These are phyloP conservation scores for Plodia interpunctella DNA, from an alignment of 1,140 invertebrate species.

Conservation along the genomic window DNA sequence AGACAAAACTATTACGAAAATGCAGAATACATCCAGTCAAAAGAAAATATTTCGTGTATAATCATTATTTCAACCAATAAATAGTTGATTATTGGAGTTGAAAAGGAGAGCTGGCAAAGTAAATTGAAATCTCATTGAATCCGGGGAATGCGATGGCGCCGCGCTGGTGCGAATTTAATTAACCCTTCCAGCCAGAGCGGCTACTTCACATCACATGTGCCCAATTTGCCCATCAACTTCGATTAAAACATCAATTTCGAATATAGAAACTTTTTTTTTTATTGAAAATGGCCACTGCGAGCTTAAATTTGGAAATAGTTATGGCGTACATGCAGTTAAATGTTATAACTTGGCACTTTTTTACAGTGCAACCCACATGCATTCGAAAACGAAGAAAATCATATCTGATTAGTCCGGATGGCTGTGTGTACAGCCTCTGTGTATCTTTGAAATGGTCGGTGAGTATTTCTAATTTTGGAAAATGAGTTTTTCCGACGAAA, in stretches of 20 bases:
- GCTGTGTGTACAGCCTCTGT: too few relatives aligned
- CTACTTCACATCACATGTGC: not conserved
- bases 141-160: constrained; percentile 68
- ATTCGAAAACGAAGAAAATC: too few relatives aligned
- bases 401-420: too few relatives aligned
- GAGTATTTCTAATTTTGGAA: too few relatives aligned
- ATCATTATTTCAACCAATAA: constrained; percentile 42
- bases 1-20: too few relatives aligned
- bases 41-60: not conserved
- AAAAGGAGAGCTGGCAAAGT: constrained; percentile 59
- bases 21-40: not conserved
- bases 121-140: constrained; percentile 76
- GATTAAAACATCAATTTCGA: not conserved
- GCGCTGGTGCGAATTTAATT: constrained; percentile 74
- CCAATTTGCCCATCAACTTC: not conserved
- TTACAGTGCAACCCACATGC: too few relatives aligned
- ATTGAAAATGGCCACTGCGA: not conserved
- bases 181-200: constrained; percentile 65
- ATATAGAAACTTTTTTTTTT: not conserved
- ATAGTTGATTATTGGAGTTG: constrained; percentile 50
- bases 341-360: too few relatives aligned
- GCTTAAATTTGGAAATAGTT: too few relatives aligned
- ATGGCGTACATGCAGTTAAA: too few relatives aligned
- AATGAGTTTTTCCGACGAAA: too few relatives aligned
- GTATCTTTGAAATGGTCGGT: too few relatives aligned